Percentiles rank a stretch among this genome's conserved stretches.
These are phyloP conservation scores for Diplosoma virens DNA, from an alignment of 23 tunicate species.

Conservation along the genomic window DNA sequence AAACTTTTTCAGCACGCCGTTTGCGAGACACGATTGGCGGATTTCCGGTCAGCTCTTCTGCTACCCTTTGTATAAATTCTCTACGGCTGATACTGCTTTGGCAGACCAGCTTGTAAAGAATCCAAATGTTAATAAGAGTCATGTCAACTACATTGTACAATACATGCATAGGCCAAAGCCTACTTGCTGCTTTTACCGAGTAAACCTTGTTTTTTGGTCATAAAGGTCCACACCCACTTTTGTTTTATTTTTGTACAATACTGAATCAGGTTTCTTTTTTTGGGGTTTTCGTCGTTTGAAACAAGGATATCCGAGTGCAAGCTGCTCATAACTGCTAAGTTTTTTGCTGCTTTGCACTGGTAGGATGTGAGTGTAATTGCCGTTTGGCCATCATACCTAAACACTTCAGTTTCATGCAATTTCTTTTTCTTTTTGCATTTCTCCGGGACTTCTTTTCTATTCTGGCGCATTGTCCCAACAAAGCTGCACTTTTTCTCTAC, in stretches of 20 bases:
- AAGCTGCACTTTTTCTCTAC: conserved; percentile 17
- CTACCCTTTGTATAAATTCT: too few relatives aligned
- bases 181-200: conserved; percentile 27
- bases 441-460: conserved; percentile 20
- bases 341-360: conserved; percentile 21
- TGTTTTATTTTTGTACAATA: not conserved
- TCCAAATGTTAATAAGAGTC: too few relatives aligned
- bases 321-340: conserved; percentile 27
- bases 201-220: not conserved
- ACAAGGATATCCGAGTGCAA: conserved; percentile 4
- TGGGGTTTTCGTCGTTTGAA: not conserved
- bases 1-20: too few relatives aligned
- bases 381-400: conserved; percentile 14
- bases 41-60: too few relatives aligned
- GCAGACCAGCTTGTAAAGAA: too few relatives aligned
- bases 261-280: too few relatives aligned
- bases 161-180: conserved; percentile 27
- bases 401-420: conserved; percentile 15
- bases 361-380: conserved; percentile 25
- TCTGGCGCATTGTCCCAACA: conserved; percentile 29
- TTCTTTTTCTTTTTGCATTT: conserved; percentile 13
- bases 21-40: too few relatives aligned
- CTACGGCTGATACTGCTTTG: too few relatives aligned
- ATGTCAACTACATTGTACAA: conserved; percentile 9
- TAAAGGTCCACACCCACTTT: conserved; percentile 16